Percentiles rank a stretch among this genome's conserved stretches.
phyloP scores from a whole-genome alignment of 2,888 invertebrate species.

The Fragum whitleyi region DNA sequence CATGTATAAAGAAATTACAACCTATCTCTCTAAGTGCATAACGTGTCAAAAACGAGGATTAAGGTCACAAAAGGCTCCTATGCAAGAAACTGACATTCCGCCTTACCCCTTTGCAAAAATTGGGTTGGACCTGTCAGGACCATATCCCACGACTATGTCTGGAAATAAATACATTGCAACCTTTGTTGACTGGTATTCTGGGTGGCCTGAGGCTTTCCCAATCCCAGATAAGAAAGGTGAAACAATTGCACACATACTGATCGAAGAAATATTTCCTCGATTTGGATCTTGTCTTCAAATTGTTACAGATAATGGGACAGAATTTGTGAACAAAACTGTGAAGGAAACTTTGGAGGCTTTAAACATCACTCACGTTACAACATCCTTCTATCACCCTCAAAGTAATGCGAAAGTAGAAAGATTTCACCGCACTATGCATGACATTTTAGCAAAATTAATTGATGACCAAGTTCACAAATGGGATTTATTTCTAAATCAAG shows the following conservation, averaged over 20 bases:
- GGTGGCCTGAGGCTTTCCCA: too few species aligned
- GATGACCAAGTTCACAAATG: not conserved
- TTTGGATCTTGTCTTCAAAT: too few species aligned
- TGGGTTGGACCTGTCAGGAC: too few species aligned
- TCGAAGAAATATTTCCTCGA: too few species aligned
- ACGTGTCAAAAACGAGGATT: too few species aligned
- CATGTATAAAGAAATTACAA: too few species aligned
- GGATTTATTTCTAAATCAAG: conserved; percentile 41
- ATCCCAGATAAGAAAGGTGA: conserved; percentile 2
- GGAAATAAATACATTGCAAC: too few species aligned
- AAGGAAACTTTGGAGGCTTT: conserved; percentile 33
- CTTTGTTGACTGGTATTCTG: too few species aligned
- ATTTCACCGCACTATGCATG: not conserved
- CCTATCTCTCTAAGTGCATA: too few species aligned
- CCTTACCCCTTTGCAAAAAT: too few species aligned
- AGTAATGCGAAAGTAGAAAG: not conserved
- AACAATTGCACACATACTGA: conserved; percentile 44
- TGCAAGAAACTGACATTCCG: too few species aligned
- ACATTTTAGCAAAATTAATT: conserved; percentile 9
- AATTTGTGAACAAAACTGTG: conserved; percentile 25
- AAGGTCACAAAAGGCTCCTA: conserved; percentile 13
- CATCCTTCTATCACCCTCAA: not conserved
- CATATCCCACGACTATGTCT: too few species aligned
- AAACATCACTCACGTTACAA: conserved; percentile 35
- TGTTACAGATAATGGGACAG: conserved; percentile 34